Evolutionary conservation across 2,888 invertebrate genomes (phyloP).

Genomic region (Pteria penguin): DNA sequence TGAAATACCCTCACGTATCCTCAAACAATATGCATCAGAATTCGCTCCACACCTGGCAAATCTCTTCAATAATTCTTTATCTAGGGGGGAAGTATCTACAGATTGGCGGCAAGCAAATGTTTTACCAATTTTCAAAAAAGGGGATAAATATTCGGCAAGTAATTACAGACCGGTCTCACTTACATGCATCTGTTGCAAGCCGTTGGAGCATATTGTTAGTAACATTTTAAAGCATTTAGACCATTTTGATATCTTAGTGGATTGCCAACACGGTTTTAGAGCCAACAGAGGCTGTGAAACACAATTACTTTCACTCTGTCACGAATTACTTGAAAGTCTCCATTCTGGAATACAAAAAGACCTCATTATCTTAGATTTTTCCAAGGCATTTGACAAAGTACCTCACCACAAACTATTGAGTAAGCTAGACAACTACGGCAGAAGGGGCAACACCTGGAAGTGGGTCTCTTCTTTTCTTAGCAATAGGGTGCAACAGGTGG

Average conservation of each 20-base stretch:
- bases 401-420: background rate
- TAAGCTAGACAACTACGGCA: no score
- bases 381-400: conserved; percentile 5
- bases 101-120: conserved; percentile 3
- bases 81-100: background rate
- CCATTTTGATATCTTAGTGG: conserved; percentile 14
- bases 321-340: background rate
- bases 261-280: conserved; percentile 31
- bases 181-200: conserved; percentile 29
- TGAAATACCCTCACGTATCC: conserved; percentile 4
- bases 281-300: conserved; percentile 2
- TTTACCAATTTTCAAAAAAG: conserved; percentile 28
- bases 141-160: conserved; percentile 15
- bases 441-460: background rate
- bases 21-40: conserved; percentile 7
- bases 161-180: conserved; percentile 22
- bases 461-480: background rate
- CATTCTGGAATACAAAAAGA: background rate
- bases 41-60: background rate
- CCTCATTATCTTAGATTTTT: conserved; percentile 2
- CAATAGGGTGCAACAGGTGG: background rate
- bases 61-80: conserved; percentile 6
- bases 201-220: conserved; percentile 31
- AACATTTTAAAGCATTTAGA: conserved; percentile 27
- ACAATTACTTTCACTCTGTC: conserved; percentile 11